Base-by-base conservation (phyloP, 2,113 vertebrate genomes). In the Bothrops jararaca region DNA sequence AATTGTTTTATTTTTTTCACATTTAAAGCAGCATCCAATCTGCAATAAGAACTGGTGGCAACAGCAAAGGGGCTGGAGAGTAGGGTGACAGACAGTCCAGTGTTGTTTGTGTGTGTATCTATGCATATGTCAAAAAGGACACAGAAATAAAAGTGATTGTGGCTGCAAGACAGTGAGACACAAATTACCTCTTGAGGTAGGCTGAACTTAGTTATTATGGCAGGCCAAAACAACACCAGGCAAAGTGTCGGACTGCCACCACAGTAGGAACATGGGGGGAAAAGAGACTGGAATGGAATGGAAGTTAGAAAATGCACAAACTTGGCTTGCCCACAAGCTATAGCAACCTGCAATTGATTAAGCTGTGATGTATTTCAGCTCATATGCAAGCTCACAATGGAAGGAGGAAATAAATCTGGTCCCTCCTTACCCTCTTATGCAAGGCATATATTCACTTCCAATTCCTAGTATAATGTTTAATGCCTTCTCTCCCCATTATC, bases 21-120 rank as follows among this genome's bases (percentile, higher is more conserved):
- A 98, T 98, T 98, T 98, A 98, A 98, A 98, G 98, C 98, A 98
- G 98, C 98, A 98, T 98, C 97, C 98, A 98, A 98, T 98, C 98
- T 97, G 98, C 98, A 97, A 97, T 96, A 98, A 97, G 98, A 97
- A 97, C 97, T 64, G 94, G 97, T 97, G 97, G 92, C 89, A 64
- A 90, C 92, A 90, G 89, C 74, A 50, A 48, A 23, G 54, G 96
- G 97, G 95, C 94, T 96, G 95, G n/a, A n/a, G n/a, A n/a, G n/a
- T n/a, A n/a, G n/a, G 95, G 94, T 93, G 93, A 95, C 4, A n/a
- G 26, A 34, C 93, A 97, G 97, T 98, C 97, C 97, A 98, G 98
- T 97, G 97, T 95, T 18, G 93, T 96, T 95, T 91, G 54, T 60
- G 42, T 60, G 91, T 95, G 96, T 15, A 69, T 34, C 64, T 92